Percentiles rank a stretch among this genome's conserved stretches.
These are phyloP conservation scores for Vesta saturnalis DNA, from an alignment of 2,888 invertebrate species.

Conservation along the genomic window DNA sequence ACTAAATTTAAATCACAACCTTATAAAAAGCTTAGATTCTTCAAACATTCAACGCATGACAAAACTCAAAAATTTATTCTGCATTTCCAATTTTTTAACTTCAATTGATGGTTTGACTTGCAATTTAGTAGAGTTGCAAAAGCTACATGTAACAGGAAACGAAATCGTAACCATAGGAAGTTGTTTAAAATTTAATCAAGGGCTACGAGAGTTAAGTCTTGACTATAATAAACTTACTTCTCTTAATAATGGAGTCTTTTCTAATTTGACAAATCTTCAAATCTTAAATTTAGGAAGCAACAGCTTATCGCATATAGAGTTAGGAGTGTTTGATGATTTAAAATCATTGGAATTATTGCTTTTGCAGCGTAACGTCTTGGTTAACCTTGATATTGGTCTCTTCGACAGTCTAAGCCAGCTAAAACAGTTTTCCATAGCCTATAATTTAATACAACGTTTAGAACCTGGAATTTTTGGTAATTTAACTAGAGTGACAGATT, in stretches of 20 bases:
- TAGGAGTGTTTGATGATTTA: not conserved
- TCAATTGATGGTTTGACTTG: not conserved
- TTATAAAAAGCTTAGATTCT: not conserved
- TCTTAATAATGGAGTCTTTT: not conserved
- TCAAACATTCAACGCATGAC: not conserved
- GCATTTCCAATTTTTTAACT: not conserved
- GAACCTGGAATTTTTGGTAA: not conserved
- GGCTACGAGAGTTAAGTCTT: not conserved
- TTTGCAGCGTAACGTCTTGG: not conserved
- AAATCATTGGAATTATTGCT: not conserved
- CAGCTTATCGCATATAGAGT: not conserved
- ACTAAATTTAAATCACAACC: not conserved
- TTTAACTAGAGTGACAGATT: not conserved
- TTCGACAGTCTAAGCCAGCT: not conserved
- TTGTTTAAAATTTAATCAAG: not conserved
- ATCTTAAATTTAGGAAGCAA: not conserved
- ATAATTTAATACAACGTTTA: not conserved
- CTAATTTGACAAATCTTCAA: not conserved
- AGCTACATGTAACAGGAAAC: not conserved
- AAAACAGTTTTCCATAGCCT: not conserved
- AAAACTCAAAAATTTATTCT: not conserved
- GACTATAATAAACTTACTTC: not conserved
- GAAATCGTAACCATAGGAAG: not conserved
- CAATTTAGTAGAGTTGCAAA: not conserved
- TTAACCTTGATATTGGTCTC: not conserved